Evolutionary conservation across 2,113 vertebrate genomes (phyloP), one percentile per base, ranked within the genome.

Genomic region (Mormyrus iriodes): DNA sequence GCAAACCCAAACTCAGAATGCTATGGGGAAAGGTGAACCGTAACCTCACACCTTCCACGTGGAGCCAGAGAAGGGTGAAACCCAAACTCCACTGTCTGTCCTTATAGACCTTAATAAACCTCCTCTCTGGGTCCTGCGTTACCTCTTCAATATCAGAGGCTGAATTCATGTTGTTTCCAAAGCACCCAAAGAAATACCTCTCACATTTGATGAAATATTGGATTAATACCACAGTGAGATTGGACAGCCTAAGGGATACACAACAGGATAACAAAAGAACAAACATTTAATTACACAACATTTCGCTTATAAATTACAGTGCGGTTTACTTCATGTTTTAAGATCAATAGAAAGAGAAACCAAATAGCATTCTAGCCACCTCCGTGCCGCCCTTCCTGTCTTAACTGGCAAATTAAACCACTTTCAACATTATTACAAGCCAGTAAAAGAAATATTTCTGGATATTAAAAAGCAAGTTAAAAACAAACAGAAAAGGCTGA

Each of bases 381-480:
- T n/a, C 27, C n/a, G n/a, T n/a, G n/a, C n/a, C 61, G 4, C 49
- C 65, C 69, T 49, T 51, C 85, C 88, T 46, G 79, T 42, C 39
- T 83, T 93, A 90, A 92, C 89, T 88, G 76, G 88, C 91, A 79
- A 91, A 58, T 90, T 93, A 92, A 93, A 93, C 92, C 91, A 88
- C 91, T 91, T 91, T 89, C 87, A 92, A 88, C 91, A 93, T 93
- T 88, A 92, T 94, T 93, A 93, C 90, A 91, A 90, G 91, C 90
- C 91, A 86, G 87, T 93, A 93, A 93, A 93, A 91, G 86, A 93
- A 91, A 79, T 93, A 91, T 92, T 94, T 94, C 88, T 92, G 91
- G 93, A 93, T 88, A 69, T 69, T 90, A 89, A 90, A 88, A 90
- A 88, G 93, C 89, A 87, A 91, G 88, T 94, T 92, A 92, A 86